phyloP scores from a whole-genome alignment of 2,888 invertebrate species.

The Nemapogon koenigi region DNA sequence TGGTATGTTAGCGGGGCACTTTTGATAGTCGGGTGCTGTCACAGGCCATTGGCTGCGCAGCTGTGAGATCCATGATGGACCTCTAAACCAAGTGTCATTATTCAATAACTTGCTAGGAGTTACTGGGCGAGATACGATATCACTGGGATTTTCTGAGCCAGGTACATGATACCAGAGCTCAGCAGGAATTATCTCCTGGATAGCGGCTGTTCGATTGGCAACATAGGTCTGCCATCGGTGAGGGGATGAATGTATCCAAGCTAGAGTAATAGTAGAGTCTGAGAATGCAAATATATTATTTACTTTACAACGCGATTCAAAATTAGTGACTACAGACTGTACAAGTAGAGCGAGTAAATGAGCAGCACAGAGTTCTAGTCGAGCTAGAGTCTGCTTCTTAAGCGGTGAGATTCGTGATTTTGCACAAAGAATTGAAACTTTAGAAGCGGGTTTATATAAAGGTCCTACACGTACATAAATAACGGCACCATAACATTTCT shows the following conservation, averaged over 20 bases:
- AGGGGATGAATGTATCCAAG: constrained; percentile 14
- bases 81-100: no score
- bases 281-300: constrained; percentile 5
- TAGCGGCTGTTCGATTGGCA: constrained; percentile 7
- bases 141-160: no score
- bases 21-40: no score
- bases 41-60: no score
- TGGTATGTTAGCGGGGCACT: no score
- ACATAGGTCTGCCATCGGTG: constrained; percentile 14
- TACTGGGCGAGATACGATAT: no score
- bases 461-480: constrained; percentile 8
- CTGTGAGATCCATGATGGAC: no score
- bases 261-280: constrained; percentile 10
- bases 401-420: constrained; percentile 4
- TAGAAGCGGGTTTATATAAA: neutral
- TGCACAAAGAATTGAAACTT: neutral
- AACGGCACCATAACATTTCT: constrained; percentile 13
- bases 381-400: constrained; percentile 1
- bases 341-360: constrained; percentile 1
- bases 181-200: no score
- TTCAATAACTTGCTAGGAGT: no score
- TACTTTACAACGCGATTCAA: neutral
- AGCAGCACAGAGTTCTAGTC: constrained; percentile 6
- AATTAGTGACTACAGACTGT: constrained; percentile 1
- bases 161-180: no score